These are phyloP conservation scores for Hiodon alosoides DNA, from an alignment of 2,113 vertebrate species.

Conservation along the genomic window DNA sequence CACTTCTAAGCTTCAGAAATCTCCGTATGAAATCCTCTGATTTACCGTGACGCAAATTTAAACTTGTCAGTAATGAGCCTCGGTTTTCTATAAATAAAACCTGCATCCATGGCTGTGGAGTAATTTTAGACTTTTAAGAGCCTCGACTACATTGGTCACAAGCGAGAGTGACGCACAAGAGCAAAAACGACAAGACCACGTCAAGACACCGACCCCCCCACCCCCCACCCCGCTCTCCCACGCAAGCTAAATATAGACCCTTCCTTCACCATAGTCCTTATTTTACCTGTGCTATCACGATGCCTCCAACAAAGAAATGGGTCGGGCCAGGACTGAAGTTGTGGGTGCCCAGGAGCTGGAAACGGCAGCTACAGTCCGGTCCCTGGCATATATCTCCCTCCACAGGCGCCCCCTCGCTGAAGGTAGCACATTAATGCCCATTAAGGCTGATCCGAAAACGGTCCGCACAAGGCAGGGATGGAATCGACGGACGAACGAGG, in stretches of 20 bases:
- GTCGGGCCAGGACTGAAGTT: background rate
- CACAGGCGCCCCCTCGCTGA: background rate
- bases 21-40: background rate
- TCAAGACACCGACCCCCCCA: background rate
- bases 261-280: background rate
- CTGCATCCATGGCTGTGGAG: background rate
- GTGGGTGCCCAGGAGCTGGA: background rate
- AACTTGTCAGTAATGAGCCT: background rate
- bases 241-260: conserved; percentile 23
- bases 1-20: background rate
- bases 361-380: background rate
- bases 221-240: background rate
- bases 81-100: background rate
- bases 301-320: conserved; percentile 7
- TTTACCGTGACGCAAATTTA: background rate
- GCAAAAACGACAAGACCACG: background rate
- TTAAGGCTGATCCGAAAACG: background rate
- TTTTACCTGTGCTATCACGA: background rate
- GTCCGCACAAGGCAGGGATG: no score
- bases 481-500: no score
- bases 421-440: background rate
- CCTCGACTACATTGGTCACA: background rate
- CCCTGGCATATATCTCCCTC: background rate
- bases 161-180: background rate
- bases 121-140: conserved; percentile 6